These are phyloP conservation scores for Fragum fragum DNA, from an alignment of 2,888 invertebrate species.

Conservation along the genomic window DNA sequence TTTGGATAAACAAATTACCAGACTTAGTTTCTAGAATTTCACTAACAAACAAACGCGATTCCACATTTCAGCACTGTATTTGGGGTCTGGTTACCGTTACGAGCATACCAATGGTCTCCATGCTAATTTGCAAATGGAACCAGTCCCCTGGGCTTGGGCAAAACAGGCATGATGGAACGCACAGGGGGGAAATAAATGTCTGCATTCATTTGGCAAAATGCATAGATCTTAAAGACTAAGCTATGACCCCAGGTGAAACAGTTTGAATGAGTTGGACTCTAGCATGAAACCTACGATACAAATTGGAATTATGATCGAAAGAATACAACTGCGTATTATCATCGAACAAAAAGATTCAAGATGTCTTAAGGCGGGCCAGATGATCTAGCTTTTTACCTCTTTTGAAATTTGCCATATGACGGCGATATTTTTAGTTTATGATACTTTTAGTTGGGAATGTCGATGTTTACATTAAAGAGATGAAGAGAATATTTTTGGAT, in stretches of 20 bases:
- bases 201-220: constrained; percentile 7
- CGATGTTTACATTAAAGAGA: no score
- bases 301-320: background rate
- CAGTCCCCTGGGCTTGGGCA: constrained; percentile 6
- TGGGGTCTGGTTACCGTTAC: constrained; percentile 15
- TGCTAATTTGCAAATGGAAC: constrained; percentile 30
- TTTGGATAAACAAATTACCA: no score
- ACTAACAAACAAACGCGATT: background rate
- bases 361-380: no score
- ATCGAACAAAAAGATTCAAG: no score
- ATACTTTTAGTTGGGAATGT: no score
- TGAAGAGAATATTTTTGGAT: no score
- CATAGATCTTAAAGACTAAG: constrained; percentile 13
- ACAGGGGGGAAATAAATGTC: constrained; percentile 21
- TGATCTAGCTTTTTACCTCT: no score
- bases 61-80: background rate
- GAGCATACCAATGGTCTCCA: background rate
- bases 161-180: constrained; percentile 18
- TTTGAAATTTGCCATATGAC: no score
- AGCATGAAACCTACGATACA: background rate
- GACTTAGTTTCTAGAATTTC: no score
- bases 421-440: no score
- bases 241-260: background rate
- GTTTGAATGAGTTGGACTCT: background rate
- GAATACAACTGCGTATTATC: background rate